Conservation (phyloP, 2,888 invertebrate genomes). For the Hylaea fasciaria region DNA sequence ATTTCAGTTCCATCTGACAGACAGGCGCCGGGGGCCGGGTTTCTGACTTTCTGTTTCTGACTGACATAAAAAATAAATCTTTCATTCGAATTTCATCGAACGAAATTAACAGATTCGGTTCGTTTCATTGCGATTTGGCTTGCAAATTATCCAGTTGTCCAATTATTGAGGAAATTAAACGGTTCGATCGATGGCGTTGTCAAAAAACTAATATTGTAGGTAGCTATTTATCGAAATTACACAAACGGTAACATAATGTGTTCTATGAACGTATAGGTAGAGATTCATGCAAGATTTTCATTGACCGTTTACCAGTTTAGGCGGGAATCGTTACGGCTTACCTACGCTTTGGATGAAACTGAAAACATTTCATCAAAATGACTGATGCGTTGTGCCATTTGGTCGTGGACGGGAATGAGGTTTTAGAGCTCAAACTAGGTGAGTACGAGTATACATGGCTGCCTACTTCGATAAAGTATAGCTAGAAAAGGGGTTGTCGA, state of each 20-base stretch:
- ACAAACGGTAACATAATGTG: neutral
- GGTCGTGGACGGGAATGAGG: constrained; percentile 84
- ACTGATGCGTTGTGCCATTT: constrained; percentile 80
- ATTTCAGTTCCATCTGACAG: no score
- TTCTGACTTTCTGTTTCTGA: no score
- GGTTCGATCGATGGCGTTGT: neutral
- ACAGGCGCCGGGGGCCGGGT: no score
- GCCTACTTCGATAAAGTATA: constrained; percentile 9
- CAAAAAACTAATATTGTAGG: neutral
- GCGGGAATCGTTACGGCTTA: constrained; percentile 32
- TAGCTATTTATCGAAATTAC: neutral
- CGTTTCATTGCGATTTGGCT: neutral
- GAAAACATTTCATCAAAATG: constrained; percentile 57
- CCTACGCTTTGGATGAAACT: constrained; percentile 24
- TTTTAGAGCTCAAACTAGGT: constrained; percentile 70
- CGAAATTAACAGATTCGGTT: neutral
- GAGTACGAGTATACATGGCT: constrained; percentile 19
- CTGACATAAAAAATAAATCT: no score
- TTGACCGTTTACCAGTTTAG: constrained; percentile 34
- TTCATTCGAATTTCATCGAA: no score
- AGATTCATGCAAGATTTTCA: constrained; percentile 1
- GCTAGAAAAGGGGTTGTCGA: constrained; percentile 13
- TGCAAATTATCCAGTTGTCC: neutral
- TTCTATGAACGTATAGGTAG: neutral
- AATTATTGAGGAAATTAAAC: neutral